These are phyloP conservation scores for Silurus aristotelis DNA, from an alignment of 2,797 vertebrate genomes.

Conservation along the genomic window DNA sequence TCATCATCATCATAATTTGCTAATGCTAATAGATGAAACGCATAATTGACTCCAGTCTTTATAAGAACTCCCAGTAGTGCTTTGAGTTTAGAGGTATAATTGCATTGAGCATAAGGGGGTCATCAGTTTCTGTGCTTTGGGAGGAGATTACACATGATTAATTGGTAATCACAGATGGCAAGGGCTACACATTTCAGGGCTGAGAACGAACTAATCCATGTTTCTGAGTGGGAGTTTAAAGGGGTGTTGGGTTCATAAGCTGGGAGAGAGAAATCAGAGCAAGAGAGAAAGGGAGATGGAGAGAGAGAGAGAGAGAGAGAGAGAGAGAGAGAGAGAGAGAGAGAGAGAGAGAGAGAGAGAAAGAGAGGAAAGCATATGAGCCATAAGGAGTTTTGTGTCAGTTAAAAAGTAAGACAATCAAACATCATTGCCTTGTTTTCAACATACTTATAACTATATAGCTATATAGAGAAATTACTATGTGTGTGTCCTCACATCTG, in stretches of 20 bases:
- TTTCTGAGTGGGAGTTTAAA: not conserved
- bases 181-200: constrained; percentile 13
- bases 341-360: not conserved
- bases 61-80: constrained; percentile 36
- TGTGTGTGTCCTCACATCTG: constrained; percentile 11
- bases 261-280: not conserved
- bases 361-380: not conserved
- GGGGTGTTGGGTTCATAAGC: constrained; percentile 13
- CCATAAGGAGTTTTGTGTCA: not conserved
- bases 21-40: constrained; percentile 9
- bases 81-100: constrained; percentile 27
- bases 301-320: not conserved
- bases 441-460: not conserved
- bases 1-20: not conserved
- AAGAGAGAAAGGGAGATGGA: not conserved
- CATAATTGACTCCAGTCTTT: constrained; percentile 38
- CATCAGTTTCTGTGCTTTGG: not conserved
- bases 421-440: not conserved
- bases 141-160: constrained; percentile 35
- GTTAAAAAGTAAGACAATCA: not conserved
- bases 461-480: not conserved
- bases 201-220: constrained; percentile 10
- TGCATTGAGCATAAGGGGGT: constrained; percentile 23
- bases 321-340: not conserved
- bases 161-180: constrained; percentile 26